phyloP scores from a whole-genome alignment of 2,113 vertebrate species.

The Toxotes jaculatrix region DNA sequence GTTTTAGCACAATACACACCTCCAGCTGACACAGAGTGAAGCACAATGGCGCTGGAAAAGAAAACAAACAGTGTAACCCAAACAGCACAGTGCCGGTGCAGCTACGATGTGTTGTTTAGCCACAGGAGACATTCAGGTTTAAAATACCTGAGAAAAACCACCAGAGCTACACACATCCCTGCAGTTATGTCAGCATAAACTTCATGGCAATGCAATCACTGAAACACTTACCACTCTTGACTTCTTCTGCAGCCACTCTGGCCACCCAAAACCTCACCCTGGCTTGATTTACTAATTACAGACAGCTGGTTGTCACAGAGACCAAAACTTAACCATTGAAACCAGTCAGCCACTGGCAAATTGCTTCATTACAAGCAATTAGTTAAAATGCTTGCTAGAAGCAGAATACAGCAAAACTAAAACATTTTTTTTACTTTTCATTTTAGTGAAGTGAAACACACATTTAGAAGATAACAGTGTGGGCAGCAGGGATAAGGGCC shows the following conservation, averaged over 20 bases:
- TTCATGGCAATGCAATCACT: constrained; percentile 25
- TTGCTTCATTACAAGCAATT: constrained; percentile 65
- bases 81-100: constrained; percentile 1
- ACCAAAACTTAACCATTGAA: constrained; percentile 62
- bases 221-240: constrained; percentile 34
- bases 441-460: constrained; percentile 24
- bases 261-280: constrained; percentile 36
- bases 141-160: constrained; percentile 63
- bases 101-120: constrained; percentile 8
- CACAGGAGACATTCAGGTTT: constrained; percentile 8
- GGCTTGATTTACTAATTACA: constrained; percentile 76
- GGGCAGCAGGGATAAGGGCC: not conserved
- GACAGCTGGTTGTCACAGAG: constrained; percentile 77
- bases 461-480: not conserved
- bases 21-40: constrained; percentile 70
- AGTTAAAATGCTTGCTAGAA: constrained; percentile 40
- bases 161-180: constrained; percentile 39
- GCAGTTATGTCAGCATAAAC: constrained; percentile 28
- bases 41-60: constrained; percentile 41
- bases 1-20: constrained; percentile 73
- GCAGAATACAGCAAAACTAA: constrained; percentile 33
- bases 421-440: constrained; percentile 27
- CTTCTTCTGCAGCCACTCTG: constrained; percentile 45
- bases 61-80: constrained; percentile 34
- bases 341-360: constrained; percentile 63